phyloP scores from a whole-genome alignment of 2,888 invertebrate species.

The Rotaria sp. region DNA sequence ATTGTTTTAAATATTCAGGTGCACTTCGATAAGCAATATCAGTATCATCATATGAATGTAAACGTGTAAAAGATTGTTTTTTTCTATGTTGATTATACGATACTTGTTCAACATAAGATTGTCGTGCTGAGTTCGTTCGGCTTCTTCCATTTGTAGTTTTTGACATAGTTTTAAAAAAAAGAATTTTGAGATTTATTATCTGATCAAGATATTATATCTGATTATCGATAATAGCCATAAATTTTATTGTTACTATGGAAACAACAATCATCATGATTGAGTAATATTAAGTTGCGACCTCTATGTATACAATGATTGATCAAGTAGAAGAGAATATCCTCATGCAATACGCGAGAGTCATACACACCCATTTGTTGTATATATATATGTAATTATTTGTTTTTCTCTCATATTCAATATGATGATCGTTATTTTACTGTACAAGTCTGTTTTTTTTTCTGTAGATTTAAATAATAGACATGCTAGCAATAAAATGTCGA shows the following conservation, averaged over 20 bases:
- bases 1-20: background rate
- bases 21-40: background rate
- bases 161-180: background rate
- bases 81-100: background rate
- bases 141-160: background rate
- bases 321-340: background rate
- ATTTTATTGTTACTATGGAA: background rate
- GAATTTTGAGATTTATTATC: background rate
- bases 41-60: background rate
- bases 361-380: background rate
- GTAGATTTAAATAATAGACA: background rate
- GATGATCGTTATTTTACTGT: too few species aligned
- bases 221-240: background rate
- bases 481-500: background rate
- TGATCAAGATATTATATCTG: too few species aligned
- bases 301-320: background rate
- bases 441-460: too few species aligned
- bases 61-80: background rate
- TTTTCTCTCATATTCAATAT: background rate
- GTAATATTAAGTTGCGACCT: background rate
- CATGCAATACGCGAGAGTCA: background rate
- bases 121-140: background rate
- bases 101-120: background rate
- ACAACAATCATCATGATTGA: background rate
- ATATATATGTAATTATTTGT: background rate